Evolutionary conservation across 2,888 invertebrate species (phyloP).

Genomic region (Ariolimax columbianus): DNA sequence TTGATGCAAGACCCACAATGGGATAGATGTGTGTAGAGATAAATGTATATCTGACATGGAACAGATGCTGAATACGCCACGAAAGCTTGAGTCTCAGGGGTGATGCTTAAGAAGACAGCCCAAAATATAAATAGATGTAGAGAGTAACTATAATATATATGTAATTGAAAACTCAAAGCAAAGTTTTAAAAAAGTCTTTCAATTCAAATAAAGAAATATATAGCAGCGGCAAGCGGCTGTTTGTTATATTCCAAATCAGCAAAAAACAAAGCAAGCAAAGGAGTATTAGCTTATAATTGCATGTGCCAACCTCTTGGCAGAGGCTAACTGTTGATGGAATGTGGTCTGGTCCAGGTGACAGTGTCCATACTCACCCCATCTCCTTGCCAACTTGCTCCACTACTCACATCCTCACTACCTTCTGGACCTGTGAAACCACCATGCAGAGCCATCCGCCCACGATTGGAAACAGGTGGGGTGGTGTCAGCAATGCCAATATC

Average conservation of each 20-base stretch:
- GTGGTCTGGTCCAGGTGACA: slow-evolving; percentile 34
- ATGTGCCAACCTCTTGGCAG: not conserved
- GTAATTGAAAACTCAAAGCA: not conserved
- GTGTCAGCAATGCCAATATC: slow-evolving; percentile 31
- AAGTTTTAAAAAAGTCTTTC: not conserved
- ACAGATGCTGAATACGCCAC: too few relatives aligned
- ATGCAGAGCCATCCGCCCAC: slow-evolving; percentile 22
- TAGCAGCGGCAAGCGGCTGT: not conserved
- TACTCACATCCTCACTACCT: slow-evolving; percentile 86
- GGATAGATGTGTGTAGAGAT: too few relatives aligned
- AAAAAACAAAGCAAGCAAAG: not conserved
- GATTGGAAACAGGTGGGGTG: slow-evolving; percentile 32
- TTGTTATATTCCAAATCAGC: not conserved
- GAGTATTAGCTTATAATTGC: not conserved
- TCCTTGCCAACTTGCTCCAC: slow-evolving; percentile 72
- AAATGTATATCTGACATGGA: too few relatives aligned
- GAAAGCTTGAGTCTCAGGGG: too few relatives aligned
- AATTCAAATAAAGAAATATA: not conserved
- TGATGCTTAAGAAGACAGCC: too few relatives aligned
- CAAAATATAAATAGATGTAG: too few relatives aligned
- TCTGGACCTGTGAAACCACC: slow-evolving; percentile 8
- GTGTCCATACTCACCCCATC: slow-evolving; percentile 73
- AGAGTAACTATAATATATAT: too few relatives aligned
- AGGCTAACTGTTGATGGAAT: slow-evolving; percentile 24
- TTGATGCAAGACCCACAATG: too few relatives aligned